Base-by-base conservation (phyloP, 2,888 invertebrate genomes). In the Melikaiella ostensackeni region DNA sequence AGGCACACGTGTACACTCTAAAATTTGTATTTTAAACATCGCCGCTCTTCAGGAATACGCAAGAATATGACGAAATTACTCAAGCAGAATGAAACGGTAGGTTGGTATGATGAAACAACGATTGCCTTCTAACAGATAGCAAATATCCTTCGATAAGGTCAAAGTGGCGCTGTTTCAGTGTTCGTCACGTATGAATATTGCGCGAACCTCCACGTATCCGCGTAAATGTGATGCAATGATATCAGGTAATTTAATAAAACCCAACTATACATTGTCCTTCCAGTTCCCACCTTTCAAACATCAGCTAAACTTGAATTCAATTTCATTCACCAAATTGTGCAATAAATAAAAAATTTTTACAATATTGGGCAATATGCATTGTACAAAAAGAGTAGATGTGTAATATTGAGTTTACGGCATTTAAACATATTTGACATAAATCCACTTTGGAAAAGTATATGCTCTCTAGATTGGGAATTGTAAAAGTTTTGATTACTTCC, bases 91-190 rank as follows among this genome's bases (percentile, higher is more conserved):
- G 50, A 50, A 70, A 70, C 50, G 24, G 59, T 59, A 59, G 59
- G 59, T 59, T 59, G 59, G 16, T 27, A 59, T 70, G 46, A 70
- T 76, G 81, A 84, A 83, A 81, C 46, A 80, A 46, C 59, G 57
- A 75, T 50, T 64, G 55, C 55, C 50, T 75, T 46, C 42, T 62
- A 75, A 75, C 78, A 83, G 83, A 84, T 84, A 84, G 84, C 85
- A 84, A 89, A 89, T 90, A 90, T 90, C 89, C 90, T 89, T 89
- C 89, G 87, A 80, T 89, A 89, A 89, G 89, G 90, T 89, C 90
- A 89, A 89, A 89, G 89, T 89, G 89, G 89, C 89, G 88, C 87
- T 85, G 84, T 46, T 66, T 57, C 66, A 61, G 77, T 55, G 77
- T 66, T 75, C 2, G 66, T 73, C 76, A 42, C 55, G 46, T 46